A percentile compares a stretch with the other conserved stretches of the same genome.
Conservation (phyloP, 92 coral and sea anemone genomes). For the Porites evermanni region DNA sequence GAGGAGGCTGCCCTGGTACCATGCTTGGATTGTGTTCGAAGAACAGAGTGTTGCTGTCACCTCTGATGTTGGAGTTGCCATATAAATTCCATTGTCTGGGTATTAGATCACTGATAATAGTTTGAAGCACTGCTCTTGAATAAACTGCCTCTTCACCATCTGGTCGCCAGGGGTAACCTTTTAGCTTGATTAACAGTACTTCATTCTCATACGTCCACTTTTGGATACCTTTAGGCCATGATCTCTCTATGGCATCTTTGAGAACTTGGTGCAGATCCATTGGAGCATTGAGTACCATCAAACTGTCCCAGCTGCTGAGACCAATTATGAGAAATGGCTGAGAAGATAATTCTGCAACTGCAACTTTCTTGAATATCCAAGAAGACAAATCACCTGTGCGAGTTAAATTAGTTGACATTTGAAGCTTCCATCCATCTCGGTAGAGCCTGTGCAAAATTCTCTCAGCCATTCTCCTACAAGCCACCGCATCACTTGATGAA, state of each 20-base stretch:
- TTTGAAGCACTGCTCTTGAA: conserved; percentile 56
- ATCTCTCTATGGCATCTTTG: conserved; percentile 45
- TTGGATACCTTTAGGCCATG: conserved; percentile 74
- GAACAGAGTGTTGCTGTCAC: conserved; percentile 65
- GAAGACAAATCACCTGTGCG: conserved; percentile 54
- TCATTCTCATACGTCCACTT: conserved; percentile 32
- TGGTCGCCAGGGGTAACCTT: conserved; percentile 76
- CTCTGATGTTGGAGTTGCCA: conserved; percentile 30
- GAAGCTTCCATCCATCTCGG: conserved; percentile 72
- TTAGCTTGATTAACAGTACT: conserved; percentile 52
- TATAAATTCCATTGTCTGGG: conserved; percentile 20
- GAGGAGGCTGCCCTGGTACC: conserved; percentile 13
- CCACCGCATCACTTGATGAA: conserved; percentile 21
- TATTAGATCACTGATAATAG: conserved; percentile 22
- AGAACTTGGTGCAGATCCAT: conserved; percentile 53
- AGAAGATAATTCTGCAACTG: conserved; percentile 37
- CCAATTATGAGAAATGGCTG: conserved; percentile 58
- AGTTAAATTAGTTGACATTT: conserved; percentile 53
- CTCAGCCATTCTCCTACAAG: conserved; percentile 55
- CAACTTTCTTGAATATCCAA: conserved; percentile 56
- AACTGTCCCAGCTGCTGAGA: conserved; percentile 63
- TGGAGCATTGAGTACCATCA: conserved; percentile 69
- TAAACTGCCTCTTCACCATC: conserved; percentile 48
- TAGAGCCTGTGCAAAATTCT: conserved; percentile 66
- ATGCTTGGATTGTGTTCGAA: conserved; percentile 68